These are phyloP conservation scores for Calliphora vicina DNA, from an alignment of 1,140 invertebrate species.

Conservation along the genomic window DNA sequence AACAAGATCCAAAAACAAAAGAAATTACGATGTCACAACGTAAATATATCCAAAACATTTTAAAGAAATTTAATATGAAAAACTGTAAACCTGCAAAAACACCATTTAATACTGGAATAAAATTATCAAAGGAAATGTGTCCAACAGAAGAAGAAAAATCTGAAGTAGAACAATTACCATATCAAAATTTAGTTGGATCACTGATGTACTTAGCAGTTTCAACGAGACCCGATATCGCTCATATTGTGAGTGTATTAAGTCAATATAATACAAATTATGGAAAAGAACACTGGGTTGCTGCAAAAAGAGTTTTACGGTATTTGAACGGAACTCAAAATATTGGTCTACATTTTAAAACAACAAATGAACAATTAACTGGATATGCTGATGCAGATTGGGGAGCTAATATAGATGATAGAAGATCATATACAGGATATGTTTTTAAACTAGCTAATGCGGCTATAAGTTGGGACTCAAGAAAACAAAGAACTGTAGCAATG, in stretches of 20 bases:
- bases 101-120: no score
- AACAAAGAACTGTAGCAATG: neutral
- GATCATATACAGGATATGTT: neutral
- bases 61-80: neutral
- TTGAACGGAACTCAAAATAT: no score
- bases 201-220: no score
- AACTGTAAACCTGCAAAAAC: neutral
- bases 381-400: neutral
- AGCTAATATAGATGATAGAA: neutral
- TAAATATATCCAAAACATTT: neutral
- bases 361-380: neutral
- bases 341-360: no score
- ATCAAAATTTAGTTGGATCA: no score
- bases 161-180: no score
- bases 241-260: neutral
- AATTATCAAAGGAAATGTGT: no score
- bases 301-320: neutral
- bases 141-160: no score
- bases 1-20: neutral
- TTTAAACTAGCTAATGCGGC: neutral
- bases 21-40: neutral
- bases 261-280: constrained; percentile 14
- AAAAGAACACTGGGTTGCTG: neutral
- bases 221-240: no score
- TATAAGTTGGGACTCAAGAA: neutral